Conservation (phyloP, 2,113 vertebrate species). For the Tretioscincus oriximinensis region DNA sequence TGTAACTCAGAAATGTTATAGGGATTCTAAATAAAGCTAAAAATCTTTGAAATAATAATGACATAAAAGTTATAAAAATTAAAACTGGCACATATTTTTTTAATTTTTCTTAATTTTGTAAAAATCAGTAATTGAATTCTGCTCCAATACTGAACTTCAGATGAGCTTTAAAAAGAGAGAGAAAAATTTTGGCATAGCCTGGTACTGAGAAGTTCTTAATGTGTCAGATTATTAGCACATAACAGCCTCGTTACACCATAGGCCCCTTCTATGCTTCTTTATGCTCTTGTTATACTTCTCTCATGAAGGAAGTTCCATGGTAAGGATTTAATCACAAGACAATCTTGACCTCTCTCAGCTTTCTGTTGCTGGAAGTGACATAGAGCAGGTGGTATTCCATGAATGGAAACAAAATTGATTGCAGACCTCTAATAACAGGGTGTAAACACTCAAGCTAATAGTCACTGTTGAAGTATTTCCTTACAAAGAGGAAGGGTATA, state of each 20-base stretch:
- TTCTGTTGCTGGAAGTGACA: conserved; percentile 11
- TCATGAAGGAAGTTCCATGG: conserved; percentile 6
- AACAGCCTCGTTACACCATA: not conserved
- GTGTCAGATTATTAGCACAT: not conserved
- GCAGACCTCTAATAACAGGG: not conserved
- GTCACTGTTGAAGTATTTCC: not conserved
- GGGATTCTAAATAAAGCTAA: not conserved
- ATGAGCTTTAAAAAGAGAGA: not conserved
- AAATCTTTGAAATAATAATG: not conserved
- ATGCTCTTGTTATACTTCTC: conserved; percentile 8
- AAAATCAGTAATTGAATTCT: not conserved
- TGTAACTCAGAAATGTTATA: not conserved
- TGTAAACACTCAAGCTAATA: not conserved
- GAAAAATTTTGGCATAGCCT: too few species aligned
- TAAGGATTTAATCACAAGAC: conserved; percentile 1
- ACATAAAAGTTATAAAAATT: not conserved
- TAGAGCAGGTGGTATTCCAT: not conserved
- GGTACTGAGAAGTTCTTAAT: not conserved
- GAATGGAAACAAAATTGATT: not conserved
- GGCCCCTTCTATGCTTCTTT: not conserved
- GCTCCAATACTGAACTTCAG: not conserved
- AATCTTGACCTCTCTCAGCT: conserved; percentile 2
- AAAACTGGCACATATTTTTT: not conserved
- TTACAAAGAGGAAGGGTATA: not conserved
- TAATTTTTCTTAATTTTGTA: not conserved